Conservation (phyloP, 2,113 vertebrate species). For the Lucifuga dentata region DNA sequence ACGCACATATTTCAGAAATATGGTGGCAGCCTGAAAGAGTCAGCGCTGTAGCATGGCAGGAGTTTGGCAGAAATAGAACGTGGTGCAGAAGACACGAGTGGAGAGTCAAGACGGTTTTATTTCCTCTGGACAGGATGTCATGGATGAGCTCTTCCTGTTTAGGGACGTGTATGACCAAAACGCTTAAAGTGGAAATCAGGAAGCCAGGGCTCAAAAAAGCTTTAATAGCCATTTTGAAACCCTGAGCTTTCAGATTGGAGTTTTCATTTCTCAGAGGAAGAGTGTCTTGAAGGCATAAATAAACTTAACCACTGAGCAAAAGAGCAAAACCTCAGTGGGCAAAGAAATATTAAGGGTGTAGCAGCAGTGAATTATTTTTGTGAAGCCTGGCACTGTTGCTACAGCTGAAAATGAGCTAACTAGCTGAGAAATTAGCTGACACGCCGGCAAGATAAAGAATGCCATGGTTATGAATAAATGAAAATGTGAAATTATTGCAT, state of each 20-base stretch:
- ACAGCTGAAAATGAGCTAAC: no score
- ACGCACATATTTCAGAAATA: slow-evolving; percentile 43
- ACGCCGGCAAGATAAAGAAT: no score
- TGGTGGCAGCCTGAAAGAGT: slow-evolving; percentile 48
- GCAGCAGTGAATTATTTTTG: no score
- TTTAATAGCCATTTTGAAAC: not conserved
- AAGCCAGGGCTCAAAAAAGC: not conserved
- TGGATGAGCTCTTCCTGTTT: not conserved
- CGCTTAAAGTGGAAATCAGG: slow-evolving; percentile 4
- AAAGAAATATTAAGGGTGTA: not conserved
- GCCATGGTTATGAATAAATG: no score
- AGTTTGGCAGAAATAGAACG: slow-evolving; percentile 18
- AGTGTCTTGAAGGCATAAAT: no score
- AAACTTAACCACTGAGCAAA: not conserved
- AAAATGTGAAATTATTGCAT: no score
- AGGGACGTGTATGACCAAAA: not conserved
- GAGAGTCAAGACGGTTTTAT: slow-evolving; percentile 38
- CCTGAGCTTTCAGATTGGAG: slow-evolving; percentile 1
- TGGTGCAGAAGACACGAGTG: slow-evolving; percentile 3
- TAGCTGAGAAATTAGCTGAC: no score
- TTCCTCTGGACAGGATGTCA: slow-evolving; percentile 28
- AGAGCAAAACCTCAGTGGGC: not conserved
- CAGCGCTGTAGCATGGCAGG: slow-evolving; percentile 27
- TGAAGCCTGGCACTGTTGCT: no score
- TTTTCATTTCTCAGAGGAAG: not conserved